Percentiles rank a stretch among this genome's conserved stretches.
These are phyloP conservation scores for Microcebus griseorufus DNA, from an alignment of 2,113 vertebrate species.

Conservation along the genomic window DNA sequence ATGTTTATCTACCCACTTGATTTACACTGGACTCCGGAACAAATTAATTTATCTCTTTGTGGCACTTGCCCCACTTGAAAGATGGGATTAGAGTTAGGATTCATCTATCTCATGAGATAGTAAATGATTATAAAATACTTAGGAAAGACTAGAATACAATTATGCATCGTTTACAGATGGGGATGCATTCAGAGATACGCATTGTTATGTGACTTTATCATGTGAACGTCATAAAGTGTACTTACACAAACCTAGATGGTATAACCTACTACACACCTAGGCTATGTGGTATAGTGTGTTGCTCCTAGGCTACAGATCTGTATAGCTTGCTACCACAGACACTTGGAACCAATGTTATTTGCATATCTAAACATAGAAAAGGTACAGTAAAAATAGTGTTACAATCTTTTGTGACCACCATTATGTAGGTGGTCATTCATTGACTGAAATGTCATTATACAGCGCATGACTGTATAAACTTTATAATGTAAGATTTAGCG, in stretches of 20 bases:
- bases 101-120: neutral
- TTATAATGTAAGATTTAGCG: constrained; percentile 12
- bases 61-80: constrained; percentile 31
- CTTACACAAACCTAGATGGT: neutral
- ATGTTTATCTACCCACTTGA: neutral
- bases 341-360: neutral
- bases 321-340: neutral
- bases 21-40: neutral
- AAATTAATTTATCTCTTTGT: constrained; percentile 37
- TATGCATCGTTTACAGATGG: neutral
- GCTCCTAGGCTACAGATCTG: neutral
- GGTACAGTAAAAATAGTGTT: neutral
- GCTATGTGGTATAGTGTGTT: neutral
- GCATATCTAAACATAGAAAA: neutral
- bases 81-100: neutral
- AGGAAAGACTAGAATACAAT: neutral
- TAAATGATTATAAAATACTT: constrained; percentile 53
- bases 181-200: neutral
- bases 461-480: neutral
- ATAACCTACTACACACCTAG: neutral
- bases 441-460: neutral
- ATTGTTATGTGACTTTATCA: neutral
- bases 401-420: neutral
- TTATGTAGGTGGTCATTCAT: neutral
- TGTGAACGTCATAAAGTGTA: neutral